Evolutionary conservation across 2,888 invertebrate genomes (phyloP).

Genomic region (Ashinkailepas kermadecensis): DNA sequence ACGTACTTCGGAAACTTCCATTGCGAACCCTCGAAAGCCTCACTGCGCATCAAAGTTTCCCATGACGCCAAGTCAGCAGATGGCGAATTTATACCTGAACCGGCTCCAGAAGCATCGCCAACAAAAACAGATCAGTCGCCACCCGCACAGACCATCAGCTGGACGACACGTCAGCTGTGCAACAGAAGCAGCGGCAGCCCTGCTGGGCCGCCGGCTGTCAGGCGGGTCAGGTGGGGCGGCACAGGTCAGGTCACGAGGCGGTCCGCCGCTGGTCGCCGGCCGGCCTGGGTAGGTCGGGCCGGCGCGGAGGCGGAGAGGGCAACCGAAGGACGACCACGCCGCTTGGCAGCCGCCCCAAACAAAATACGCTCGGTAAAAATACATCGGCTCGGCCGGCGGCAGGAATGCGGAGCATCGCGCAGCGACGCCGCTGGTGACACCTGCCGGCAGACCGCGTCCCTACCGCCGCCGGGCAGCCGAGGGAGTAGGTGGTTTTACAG

Average conservation of each 20-base stretch:
- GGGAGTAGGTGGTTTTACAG: too few relatives aligned
- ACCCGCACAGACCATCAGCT: too few relatives aligned
- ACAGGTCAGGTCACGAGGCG: too few relatives aligned
- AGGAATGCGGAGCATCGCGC: neutral
- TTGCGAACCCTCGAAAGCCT: too few relatives aligned
- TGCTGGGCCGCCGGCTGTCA: neutral
- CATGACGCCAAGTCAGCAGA: too few relatives aligned
- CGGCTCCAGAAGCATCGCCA: too few relatives aligned
- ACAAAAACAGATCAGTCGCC: too few relatives aligned
- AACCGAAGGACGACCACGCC: neutral
- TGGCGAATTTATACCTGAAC: too few relatives aligned
- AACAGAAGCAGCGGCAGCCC: neutral
- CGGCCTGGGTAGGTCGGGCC: neutral
- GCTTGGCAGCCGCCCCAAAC: constrained; percentile 3
- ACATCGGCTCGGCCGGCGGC: neutral
- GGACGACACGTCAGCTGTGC: neutral
- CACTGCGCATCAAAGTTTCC: too few relatives aligned
- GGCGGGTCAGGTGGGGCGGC: neutral
- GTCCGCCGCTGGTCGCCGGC: too few relatives aligned
- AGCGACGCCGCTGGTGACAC: neutral
- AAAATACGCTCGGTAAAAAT: constrained; percentile 16
- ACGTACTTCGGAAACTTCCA: too few relatives aligned
- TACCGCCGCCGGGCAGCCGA: too few relatives aligned
- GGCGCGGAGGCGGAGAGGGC: neutral
- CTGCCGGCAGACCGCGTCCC: neutral